A percentile compares a stretch with the other conserved stretches of the same genome.
Conservation (phyloP, 92 coral and sea anemone species). For the Nematostella vectensis region DNA sequence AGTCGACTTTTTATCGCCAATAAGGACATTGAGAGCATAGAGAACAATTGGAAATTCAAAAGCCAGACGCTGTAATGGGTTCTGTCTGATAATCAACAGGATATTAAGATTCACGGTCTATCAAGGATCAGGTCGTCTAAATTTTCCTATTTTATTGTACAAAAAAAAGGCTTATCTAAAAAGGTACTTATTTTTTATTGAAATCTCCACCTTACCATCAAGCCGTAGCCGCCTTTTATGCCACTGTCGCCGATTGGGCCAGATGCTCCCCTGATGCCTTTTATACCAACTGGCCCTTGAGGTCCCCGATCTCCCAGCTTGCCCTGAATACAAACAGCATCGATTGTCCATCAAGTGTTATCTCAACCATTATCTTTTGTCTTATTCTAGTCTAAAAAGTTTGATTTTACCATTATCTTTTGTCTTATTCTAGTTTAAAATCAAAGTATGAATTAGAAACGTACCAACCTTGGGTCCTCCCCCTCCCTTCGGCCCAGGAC, state of each 20-base stretch:
- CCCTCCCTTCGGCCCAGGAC: slow-evolving; percentile 39
- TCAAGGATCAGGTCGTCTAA: no score
- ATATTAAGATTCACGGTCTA: no score
- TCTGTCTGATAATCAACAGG: no score
- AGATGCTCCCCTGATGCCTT: slow-evolving; percentile 21
- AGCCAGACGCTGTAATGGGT: not conserved
- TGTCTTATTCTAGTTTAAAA: no score
- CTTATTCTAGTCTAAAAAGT: no score
- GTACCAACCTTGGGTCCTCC: slow-evolving; percentile 64
- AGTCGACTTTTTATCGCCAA: no score
- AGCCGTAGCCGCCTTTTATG: slow-evolving; percentile 7
- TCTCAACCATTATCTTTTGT: no score
- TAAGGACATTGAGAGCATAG: slow-evolving; percentile 25
- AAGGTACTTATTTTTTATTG: no score
- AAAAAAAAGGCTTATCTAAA: no score
- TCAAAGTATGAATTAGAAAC: slow-evolving; percentile 27
- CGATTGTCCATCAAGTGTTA: no score
- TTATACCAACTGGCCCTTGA: slow-evolving; percentile 11
- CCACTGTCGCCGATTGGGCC: slow-evolving; percentile 16
- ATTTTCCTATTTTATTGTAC: no score
- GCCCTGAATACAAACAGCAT: slow-evolving; percentile 25
- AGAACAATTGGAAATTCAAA: not conserved
- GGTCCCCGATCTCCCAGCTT: slow-evolving; percentile 38
- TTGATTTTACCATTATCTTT: no score
- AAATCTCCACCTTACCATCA: slow-evolving; percentile 8